These are phyloP conservation scores for Dryobotodes eremita DNA, from an alignment of 2,888 invertebrate genomes.

Conservation along the genomic window DNA sequence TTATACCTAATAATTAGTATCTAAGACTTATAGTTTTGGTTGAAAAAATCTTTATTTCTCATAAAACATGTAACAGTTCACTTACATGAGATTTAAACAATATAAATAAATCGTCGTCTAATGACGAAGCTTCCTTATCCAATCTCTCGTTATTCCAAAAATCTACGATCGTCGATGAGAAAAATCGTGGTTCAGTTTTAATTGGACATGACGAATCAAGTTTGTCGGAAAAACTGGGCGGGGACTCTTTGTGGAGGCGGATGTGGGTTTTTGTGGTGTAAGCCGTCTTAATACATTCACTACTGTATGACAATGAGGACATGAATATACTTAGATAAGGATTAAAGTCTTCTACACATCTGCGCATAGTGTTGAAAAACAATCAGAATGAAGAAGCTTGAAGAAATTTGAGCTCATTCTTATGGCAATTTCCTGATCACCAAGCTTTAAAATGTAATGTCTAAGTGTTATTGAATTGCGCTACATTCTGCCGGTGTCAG, in stretches of 20 bases:
- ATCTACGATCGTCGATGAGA: conserved; percentile 70
- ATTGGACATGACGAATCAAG: conserved; percentile 88
- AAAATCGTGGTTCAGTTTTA: conserved; percentile 85
- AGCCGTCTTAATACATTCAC: conserved; percentile 40
- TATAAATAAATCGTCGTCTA: too few relatives aligned
- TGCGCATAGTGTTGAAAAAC: conserved; percentile 12
- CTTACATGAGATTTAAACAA: too few relatives aligned
- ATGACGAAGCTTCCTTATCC: conserved; percentile 42
- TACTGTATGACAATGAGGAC: conserved; percentile 55
- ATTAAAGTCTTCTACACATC: conserved; percentile 15
- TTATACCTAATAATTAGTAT: too few relatives aligned
- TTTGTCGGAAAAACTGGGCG: conserved; percentile 86
- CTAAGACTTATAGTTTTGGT: too few relatives aligned
- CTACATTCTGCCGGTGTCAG: conserved; percentile 41
- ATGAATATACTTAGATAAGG: conserved; percentile 41
- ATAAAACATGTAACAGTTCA: too few relatives aligned
- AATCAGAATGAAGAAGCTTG: conserved; percentile 5
- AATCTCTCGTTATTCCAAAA: conserved; percentile 42
- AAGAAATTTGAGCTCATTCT: conserved; percentile 15
- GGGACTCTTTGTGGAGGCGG: conserved; percentile 82
- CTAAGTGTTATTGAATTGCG: conserved; percentile 29
- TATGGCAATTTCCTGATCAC: conserved; percentile 11
- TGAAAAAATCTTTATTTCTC: too few relatives aligned
- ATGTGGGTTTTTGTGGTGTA: conserved; percentile 71
- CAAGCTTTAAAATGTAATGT: conserved; percentile 26